Evolutionary conservation across 1,140 invertebrate species (phyloP), one percentile per base, ranked within the genome.

Genomic region (Bombus terrestris): DNA sequence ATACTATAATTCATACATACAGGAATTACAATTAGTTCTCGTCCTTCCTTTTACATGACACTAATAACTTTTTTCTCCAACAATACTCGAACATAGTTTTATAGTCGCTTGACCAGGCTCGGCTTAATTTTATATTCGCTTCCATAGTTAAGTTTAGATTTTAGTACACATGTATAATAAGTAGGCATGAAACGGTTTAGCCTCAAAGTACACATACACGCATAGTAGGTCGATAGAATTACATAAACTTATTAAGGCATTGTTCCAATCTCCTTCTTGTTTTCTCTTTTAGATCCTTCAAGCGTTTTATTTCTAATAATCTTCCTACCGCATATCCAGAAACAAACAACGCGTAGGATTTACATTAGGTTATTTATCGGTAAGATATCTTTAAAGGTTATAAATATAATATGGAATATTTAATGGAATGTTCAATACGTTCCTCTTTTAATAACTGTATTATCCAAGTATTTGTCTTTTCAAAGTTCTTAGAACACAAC

Each of bases 171-270:
- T 39, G 39, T 68, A 69, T 68, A 79, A 35, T 83, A 78, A 57
- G 74, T 78, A 83, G 35, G 74, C 73, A 47, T 57, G 62, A 77
- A 39, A 43, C 47, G 6, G 13, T 79, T 43, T 39, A 43, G 25
- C 83, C 39, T 72, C 82, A 43, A n/a, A 80, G 72, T 59, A 32
- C 68, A 79, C 35, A 39, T 59, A 37, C 25, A 73, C 66, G 41
- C 57, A 68, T 71, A 15, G 1, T 84, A 85, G 83, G 47, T 85
- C 77, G 77, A 73, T 85, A 80, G 57, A 78, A 64, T 80, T 47
- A 69, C 83, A 64, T 85, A 80, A 80, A 80, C 47, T 83, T 80
- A 85, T 73, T 85, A 85, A 85, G 83, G 83, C 83, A 85, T 47
- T 79, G 64, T 84, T 80, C 53, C 68, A 35, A 62, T 74, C 37